Conservation (phyloP, 1,140 invertebrate species). For the Diachasmimorpha longicaudata region DNA sequence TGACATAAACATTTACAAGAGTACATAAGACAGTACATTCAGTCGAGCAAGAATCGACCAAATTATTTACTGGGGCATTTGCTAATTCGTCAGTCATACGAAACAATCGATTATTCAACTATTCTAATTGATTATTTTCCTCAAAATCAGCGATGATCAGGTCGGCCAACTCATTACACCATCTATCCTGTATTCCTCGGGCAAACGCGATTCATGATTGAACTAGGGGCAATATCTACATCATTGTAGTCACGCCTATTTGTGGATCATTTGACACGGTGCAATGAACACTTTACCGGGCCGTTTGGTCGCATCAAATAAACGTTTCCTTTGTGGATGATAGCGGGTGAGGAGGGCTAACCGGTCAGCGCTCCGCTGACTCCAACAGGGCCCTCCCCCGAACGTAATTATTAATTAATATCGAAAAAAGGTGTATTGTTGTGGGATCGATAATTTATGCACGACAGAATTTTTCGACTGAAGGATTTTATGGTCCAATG, state of each 20-base stretch:
- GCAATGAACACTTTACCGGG: constrained; percentile 29
- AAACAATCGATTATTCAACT: background rate
- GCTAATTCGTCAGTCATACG: no score
- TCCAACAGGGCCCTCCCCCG: constrained; percentile 25
- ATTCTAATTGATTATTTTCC: background rate
- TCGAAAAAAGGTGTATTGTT: constrained; percentile 44
- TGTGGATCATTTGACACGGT: constrained; percentile 33
- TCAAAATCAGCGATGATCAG: background rate
- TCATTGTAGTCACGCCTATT: constrained; percentile 19
- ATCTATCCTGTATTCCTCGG: background rate
- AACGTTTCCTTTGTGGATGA: constrained; percentile 29
- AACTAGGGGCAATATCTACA: background rate
- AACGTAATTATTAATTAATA: constrained; percentile 57
- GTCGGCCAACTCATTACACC: background rate
- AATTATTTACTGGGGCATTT: no score
- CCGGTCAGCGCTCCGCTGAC: constrained; percentile 9
- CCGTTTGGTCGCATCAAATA: constrained; percentile 26
- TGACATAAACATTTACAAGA: no score
- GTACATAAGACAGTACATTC: no score
- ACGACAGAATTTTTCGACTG: constrained; percentile 34
- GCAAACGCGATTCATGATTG: background rate
- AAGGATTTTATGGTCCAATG: background rate
- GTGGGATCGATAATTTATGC: constrained; percentile 48
- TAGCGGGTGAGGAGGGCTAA: background rate
- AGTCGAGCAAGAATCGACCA: no score